Evolutionary conservation across 35 echinoderm and acorn worm genomes (phyloP), one percentile per base, ranked within the genome.

Genomic region (Anneissia japonica): DNA sequence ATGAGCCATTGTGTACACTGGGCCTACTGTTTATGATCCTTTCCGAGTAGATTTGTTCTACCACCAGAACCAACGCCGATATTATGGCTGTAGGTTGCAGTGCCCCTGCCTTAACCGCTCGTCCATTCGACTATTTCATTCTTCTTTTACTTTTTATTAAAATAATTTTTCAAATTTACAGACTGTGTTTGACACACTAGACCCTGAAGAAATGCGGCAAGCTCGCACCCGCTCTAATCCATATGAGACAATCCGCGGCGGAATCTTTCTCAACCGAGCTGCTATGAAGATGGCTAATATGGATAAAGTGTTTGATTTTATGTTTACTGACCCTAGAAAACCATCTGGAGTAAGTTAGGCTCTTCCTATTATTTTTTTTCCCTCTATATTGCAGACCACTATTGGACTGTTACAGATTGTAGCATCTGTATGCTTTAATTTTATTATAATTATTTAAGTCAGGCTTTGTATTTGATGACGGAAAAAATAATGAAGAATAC

Each of bases 221-320:
- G 96, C 89, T 10, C 41, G 96, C 28, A 99, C 96, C 9, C 76
- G 96, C 11, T 99, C 96, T 19, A 99, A 99, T 87, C 96, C 96
- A 21, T 91, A 88, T 43, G 96, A 99, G 83, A 99, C 96, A 11
- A 91, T 99, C 78, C 82, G 96, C 5, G 92, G 92, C 38, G 96
- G 82, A 23, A 99, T 99, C 32, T 99, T 99, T 74, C 84, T 90
- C 39, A 99, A 99, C 80, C 36, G 96, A 34, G 96, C 96, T 32
- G 96, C 96, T 73, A 93, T 99, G 89, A 99, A 99, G 82, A 99
- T 99, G 96, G 96, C 96, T 32, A 99, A 99, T 80, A 99, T 99
- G 92, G 96, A 99, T 43, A 79, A 37, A 29, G 76, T 99, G 30
- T 99, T 90, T 93, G 89, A 99, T 36, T 84, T 77, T 31, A 93